phyloP scores from a whole-genome alignment of 2,888 invertebrate genomes.

The Eristalis pertinax region DNA sequence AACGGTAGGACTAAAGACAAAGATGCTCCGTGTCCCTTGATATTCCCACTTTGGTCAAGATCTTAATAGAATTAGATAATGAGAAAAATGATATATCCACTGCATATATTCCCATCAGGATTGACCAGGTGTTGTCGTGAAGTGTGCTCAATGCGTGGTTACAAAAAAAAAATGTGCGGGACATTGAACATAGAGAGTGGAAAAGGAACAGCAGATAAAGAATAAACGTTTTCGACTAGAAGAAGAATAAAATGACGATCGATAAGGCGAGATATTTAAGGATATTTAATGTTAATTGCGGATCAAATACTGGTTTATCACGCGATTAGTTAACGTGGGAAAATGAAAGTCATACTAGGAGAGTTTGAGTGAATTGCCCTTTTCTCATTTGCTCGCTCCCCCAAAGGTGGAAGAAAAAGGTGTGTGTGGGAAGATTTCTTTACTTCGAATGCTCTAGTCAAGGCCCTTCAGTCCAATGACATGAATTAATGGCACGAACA shows the following conservation, averaged over 20 bases:
- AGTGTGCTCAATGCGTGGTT: slow-evolving; percentile 67
- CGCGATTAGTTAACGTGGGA: slow-evolving; percentile 80
- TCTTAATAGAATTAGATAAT: slow-evolving; percentile 46
- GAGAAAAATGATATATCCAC: slow-evolving; percentile 15
- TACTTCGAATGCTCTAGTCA: slow-evolving; percentile 17
- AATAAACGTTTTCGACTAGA: slow-evolving; percentile 24
- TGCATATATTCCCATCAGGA: slow-evolving; percentile 51
- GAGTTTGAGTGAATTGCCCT: slow-evolving; percentile 19
- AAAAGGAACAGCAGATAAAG: slow-evolving; percentile 22
- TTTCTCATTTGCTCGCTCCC: slow-evolving; percentile 10
- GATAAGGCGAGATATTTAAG: slow-evolving; percentile 75
- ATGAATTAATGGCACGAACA: slow-evolving; percentile 39
- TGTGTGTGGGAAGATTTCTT: slow-evolving; percentile 78
- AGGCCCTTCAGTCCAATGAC: slow-evolving; percentile 46
- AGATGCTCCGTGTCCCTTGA: background rate
- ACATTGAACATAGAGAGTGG: slow-evolving; percentile 17
- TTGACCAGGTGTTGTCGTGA: slow-evolving; percentile 65
- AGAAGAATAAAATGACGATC: slow-evolving; percentile 8
- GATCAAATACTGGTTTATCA: slow-evolving; percentile 78
- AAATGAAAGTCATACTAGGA: slow-evolving; percentile 75
- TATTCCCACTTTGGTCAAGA: slow-evolving; percentile 44
- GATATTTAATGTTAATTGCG: slow-evolving; percentile 74
- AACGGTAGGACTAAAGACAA: background rate
- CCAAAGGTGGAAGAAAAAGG: slow-evolving; percentile 72
- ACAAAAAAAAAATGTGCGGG: slow-evolving; percentile 43